A percentile compares a stretch with the other conserved stretches of the same genome.
phyloP scores from a whole-genome alignment of 2,888 invertebrate species.

The Cephus runcator region DNA sequence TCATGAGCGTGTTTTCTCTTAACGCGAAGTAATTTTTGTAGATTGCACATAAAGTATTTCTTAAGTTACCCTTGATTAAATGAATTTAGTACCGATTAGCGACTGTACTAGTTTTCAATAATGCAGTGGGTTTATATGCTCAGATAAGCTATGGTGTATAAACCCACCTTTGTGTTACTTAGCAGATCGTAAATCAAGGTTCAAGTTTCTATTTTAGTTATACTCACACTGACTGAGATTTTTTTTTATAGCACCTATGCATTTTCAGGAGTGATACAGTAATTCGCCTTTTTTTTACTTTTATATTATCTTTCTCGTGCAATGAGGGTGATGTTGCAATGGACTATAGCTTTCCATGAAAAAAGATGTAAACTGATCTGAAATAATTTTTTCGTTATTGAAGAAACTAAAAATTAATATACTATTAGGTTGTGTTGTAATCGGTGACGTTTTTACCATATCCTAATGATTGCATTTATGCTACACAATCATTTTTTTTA shows the following conservation, averaged over 20 bases:
- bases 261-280: not conserved
- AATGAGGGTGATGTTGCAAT: not conserved
- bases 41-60: not conserved
- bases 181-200: not conserved
- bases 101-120: not conserved
- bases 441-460: not conserved
- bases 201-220: not conserved
- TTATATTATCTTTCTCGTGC: not conserved
- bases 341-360: not conserved
- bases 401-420: not conserved
- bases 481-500: slow-evolving; percentile 5
- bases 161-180: not conserved
- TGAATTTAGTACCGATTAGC: not conserved
- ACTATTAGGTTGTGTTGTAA: not conserved
- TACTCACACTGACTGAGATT: not conserved
- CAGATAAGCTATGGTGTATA: not conserved
- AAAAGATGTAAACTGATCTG: not conserved
- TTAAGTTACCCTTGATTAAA: not conserved
- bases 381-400: not conserved
- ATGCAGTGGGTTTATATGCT: not conserved
- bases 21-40: not conserved
- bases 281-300: not conserved
- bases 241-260: not conserved
- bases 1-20: not conserved
- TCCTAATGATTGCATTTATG: not conserved